These are phyloP conservation scores for Reticulitermes lucifugus DNA, from an alignment of 2,888 invertebrate species.

Conservation along the genomic window DNA sequence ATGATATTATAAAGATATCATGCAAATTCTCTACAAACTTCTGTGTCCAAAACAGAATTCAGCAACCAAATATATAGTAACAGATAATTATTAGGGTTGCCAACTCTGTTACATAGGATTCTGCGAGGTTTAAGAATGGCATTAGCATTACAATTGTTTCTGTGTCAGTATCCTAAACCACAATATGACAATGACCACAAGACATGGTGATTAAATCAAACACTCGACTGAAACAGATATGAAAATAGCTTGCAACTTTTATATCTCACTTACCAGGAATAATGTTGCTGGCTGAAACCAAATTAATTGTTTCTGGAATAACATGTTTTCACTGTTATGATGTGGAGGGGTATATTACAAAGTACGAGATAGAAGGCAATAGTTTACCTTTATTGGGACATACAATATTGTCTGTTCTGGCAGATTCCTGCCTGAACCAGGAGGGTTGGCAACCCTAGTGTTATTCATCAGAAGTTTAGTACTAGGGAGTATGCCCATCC, in stretches of 20 bases:
- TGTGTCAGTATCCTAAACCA: not conserved
- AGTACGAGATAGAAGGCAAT: not conserved
- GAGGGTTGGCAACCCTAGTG: constrained; percentile 10
- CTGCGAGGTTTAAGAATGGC: not conserved
- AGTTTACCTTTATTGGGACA: not conserved
- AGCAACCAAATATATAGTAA: not conserved
- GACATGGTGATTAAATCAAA: not conserved
- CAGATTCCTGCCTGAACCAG: not conserved
- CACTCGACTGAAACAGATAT: not conserved
- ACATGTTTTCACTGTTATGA: not conserved
- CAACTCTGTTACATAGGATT: not conserved
- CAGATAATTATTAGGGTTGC: not conserved
- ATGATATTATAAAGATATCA: not conserved
- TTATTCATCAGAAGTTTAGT: too few species aligned
- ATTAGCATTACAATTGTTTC: not conserved
- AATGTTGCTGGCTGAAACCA: constrained; percentile 13
- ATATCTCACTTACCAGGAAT: not conserved
- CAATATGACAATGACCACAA: not conserved
- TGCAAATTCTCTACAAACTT: not conserved
- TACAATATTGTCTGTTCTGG: not conserved
- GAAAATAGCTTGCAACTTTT: not conserved
- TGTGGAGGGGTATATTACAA: not conserved
- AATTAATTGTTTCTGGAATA: constrained; percentile 13
- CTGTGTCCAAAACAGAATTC: not conserved
- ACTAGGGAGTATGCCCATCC: too few species aligned